These are phyloP conservation scores for Vanessa cardui DNA, from an alignment of 2,888 invertebrate genomes.

Conservation along the genomic window DNA sequence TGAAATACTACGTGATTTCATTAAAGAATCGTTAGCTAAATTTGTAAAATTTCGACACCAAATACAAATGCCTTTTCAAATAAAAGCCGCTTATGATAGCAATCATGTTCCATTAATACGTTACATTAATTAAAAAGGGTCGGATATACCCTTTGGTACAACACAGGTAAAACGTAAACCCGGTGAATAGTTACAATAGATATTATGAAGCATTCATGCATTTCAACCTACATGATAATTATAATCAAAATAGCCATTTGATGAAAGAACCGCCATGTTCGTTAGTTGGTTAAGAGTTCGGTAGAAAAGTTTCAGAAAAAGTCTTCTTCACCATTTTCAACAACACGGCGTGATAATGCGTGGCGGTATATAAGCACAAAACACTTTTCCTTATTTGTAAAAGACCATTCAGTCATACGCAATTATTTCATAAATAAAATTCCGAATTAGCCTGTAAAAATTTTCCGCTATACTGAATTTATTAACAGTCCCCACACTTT, in stretches of 20 bases:
- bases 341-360: too few relatives aligned
- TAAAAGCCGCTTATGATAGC: background rate
- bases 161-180: constrained; percentile 8
- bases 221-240: background rate
- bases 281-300: too few relatives aligned
- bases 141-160: constrained; percentile 14
- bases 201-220: constrained; percentile 13
- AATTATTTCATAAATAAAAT: constrained; percentile 13
- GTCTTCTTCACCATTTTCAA: too few relatives aligned
- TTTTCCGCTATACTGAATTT: constrained; percentile 30
- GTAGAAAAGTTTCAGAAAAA: too few relatives aligned
- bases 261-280: too few relatives aligned
- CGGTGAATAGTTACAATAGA: constrained; percentile 20
- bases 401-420: too few relatives aligned
- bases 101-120: constrained; percentile 6
- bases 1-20: too few relatives aligned
- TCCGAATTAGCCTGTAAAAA: constrained; percentile 34
- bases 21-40: too few relatives aligned
- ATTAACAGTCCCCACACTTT: constrained; percentile 35
- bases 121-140: constrained; percentile 19
- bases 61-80: background rate
- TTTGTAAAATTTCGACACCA: background rate
- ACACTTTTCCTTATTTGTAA: too few relatives aligned
- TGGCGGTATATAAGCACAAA: too few relatives aligned
- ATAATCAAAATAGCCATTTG: too few relatives aligned